Base-by-base conservation (phyloP, 2,888 invertebrate species). In the Saturnia japonica region DNA sequence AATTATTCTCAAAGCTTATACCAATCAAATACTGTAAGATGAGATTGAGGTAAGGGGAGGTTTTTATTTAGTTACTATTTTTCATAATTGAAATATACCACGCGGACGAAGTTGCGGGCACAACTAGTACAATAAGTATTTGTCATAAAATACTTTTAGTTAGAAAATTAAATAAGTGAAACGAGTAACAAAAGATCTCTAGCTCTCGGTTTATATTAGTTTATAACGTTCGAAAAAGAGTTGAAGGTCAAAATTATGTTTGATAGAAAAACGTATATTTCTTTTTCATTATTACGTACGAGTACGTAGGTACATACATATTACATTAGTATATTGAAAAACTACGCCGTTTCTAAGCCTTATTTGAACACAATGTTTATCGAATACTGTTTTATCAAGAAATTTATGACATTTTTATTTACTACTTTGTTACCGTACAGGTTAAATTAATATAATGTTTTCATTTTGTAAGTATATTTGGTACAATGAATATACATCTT, bases 211-310 rank as follows among this genome's bases (percentile, higher is more conserved):
- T 42, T 47, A 69, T 40, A 75, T 77, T 76, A 74, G 77, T 80
- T 82, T 75, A 80, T 78, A 77, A 74, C 73, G 70, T 71, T 77
- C 74, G 73, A 72, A 71, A 71, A 73, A 72, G 74, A 85, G 82
- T 84, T 84, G 83, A 87, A 86, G 85, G 85, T 83, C 81, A 83
- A 76, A 72, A 71, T 77, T 74, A 74, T 75, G 72, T 77, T 76
- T 74, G 74, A 77, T 71, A 73, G 69, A 76, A 72, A 79, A 82
- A 80, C 77, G 73, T 76, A 74, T 73, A 76, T 73, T 74, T 77
- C 74, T 70, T 62, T 68, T 47, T 62, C 45, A 40, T 68, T 57
- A 68, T 47, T 57, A 70, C 57, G 28, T 57, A 70, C 14, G 34
- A 34, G 34, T 34, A 34, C n/a, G n/a, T n/a, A n/a, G n/a, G 16